A percentile compares a stretch with the other conserved stretches of the same genome.
These are phyloP conservation scores for Hippocampus zosterae DNA, from an alignment of 2,113 vertebrate species.

Conservation along the genomic window DNA sequence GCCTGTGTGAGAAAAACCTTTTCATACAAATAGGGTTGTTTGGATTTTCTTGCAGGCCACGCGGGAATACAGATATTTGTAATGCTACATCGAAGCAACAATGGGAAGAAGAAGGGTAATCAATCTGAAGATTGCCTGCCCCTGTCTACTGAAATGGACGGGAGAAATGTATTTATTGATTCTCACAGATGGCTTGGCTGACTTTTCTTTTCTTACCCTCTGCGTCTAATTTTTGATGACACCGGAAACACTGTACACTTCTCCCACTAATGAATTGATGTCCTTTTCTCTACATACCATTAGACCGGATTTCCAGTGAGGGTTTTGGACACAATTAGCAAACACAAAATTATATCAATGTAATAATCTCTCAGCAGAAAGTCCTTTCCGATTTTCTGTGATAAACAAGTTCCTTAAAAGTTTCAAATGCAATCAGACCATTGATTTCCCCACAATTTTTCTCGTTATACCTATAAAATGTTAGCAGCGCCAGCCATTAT, in stretches of 20 bases:
- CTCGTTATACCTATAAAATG: not conserved
- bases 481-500: not conserved
- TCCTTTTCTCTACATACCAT: no score
- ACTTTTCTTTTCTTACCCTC: slow-evolving; percentile 18
- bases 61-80: slow-evolving; percentile 29
- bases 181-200: slow-evolving; percentile 25
- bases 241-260: not conserved
- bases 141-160: slow-evolving; percentile 9
- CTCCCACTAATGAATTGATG: not conserved
- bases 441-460: not conserved
- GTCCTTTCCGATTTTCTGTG: not conserved
- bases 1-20: slow-evolving; percentile 14
- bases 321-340: not conserved
- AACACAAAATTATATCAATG: not conserved
- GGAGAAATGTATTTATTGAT: slow-evolving; percentile 42
- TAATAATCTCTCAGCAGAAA: not conserved
- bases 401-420: not conserved
- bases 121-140: slow-evolving; percentile 24
- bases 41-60: slow-evolving; percentile 31
- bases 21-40: slow-evolving; percentile 13
- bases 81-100: slow-evolving; percentile 21
- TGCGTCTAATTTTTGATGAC: slow-evolving; percentile 21
- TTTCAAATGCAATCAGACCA: not conserved
- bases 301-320: no score
- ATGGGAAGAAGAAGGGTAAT: slow-evolving; percentile 24